Evolutionary conservation across 2,113 vertebrate species (phyloP), one percentile per base, ranked within the genome.

Genomic region (Pseudois nayaur): DNA sequence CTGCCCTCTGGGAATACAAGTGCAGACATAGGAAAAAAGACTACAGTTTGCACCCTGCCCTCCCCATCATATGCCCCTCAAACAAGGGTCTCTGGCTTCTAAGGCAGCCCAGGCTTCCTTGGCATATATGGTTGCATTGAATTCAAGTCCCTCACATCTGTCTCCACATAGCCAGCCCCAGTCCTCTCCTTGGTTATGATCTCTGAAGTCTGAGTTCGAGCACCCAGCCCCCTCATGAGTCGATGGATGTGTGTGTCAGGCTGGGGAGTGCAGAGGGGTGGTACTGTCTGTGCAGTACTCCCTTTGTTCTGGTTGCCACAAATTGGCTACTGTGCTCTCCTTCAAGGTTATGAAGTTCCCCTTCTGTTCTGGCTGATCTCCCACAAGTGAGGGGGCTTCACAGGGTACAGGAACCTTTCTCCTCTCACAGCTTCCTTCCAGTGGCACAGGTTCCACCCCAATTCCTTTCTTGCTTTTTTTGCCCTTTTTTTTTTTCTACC

Each of bases 221-320:
- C 45, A 6, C 43, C 45, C 29, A 79, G 45, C 4, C 45, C 45
- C 4, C 2, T 31, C 45, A 29, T 17, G 15, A 16, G 9, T 16
- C 0, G 1, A 48, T 1, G 15, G 76, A 50, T 17, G 27, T 17
- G 45, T 15, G 3, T 31, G 4, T 50, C 45, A 3, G 76, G 43
- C 45, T 50, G 76, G 15, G 76, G 27, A 6, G 15, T 31, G 76
- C 76, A 79, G 76, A 31, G 76, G 27, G 27, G 76, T 2, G 8
- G 76, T 10, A 50, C 76, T 27, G 71, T 1, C 71, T 19, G 27
- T 50, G 45, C 15, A 11, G 45, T 31, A 6, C 8, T 31, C 15
- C 27, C 43, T 50, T 48, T 50, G 43, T 10, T 31, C 15, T 17
- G 4, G 15, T 31, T 79, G 43, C 15, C 15, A 19, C 27, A 79